Conservation (phyloP, 2,113 vertebrate species). For the Pseudorhombus dupliciocellatus region DNA sequence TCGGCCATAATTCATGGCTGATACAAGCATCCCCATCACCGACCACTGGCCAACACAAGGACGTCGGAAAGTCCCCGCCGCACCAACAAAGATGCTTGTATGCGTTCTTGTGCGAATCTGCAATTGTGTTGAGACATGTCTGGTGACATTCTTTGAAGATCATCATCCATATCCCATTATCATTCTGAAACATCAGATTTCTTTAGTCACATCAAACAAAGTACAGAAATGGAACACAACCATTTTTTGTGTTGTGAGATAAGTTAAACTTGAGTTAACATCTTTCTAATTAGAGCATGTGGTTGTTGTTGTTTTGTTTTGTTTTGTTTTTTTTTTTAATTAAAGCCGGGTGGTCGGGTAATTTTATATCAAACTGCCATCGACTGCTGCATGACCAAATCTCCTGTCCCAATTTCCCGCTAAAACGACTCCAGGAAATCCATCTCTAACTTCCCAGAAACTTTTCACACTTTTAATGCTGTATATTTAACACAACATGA, state of each 20-base stretch:
- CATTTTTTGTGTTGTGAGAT: neutral
- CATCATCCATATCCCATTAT: constrained; percentile 3
- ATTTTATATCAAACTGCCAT: neutral
- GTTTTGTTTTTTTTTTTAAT: neutral
- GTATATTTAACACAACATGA: neutral
- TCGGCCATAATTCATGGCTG: neutral
- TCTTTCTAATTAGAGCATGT: neutral
- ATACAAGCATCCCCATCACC: constrained; percentile 34
- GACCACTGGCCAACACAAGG: neutral
- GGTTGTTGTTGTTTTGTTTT: no score
- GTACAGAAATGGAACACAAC: neutral
- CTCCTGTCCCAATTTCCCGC: no score
- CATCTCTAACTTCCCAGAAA: neutral
- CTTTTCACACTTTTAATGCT: neutral
- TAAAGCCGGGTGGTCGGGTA: neutral
- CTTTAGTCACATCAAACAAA: neutral
- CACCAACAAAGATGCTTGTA: constrained; percentile 37
- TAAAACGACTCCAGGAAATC: neutral
- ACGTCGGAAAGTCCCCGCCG: constrained; percentile 27
- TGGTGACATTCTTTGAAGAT: constrained; percentile 14
- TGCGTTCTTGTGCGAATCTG: neutral
- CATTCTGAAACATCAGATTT: neutral
- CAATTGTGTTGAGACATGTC: neutral
- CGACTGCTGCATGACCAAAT: no score
- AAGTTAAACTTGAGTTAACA: neutral